Evolutionary conservation across 92 coral and sea anemone genomes (phyloP), one percentile per base, ranked within the genome.

Genomic region (Micromussa lordhowensis): DNA sequence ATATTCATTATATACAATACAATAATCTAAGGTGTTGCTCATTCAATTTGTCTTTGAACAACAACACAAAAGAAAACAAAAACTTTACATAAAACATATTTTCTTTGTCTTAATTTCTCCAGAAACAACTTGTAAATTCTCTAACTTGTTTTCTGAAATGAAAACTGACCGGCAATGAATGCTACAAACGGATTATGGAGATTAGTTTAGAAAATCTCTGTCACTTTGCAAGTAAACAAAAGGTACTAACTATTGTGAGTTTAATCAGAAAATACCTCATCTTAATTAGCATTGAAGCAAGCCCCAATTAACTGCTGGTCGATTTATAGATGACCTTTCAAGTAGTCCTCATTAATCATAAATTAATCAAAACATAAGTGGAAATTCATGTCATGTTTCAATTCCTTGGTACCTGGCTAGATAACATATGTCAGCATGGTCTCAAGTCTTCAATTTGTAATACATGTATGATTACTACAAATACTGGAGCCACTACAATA

Each of bases 1-100:
- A 80, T 80, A 80, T 80, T 80, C 22, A 80, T 80, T 80, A 29
- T 32, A 19, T 9, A 19, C 40, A 79, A 32, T 11, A 32, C 51
- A 59, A 80, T 73, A 4, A 19, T 59, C 36, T 19, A 57, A 58
- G 26, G 54, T 80, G 70, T 80, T 55, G 9, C 70, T 24, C 72
- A 57, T 80, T 80, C 83, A 80, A 80, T n/a, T 22, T 58, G 26
- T 36, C 83, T 80, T 59, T 61, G 12, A 26, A 34, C 51, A 22
- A 63, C 18, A 6, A 9, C 35, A 58, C 69, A 80, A 61, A 79
- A 31, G 70, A 34, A 59, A 59, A 57, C 70, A 80, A 21, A 29
- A 58, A 58, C 22, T 58, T 59, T 15, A 58, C 83, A 80, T 80
- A 80, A 58, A 35, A 34, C 70, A 58, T 30, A 58, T 80, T 80